Evolutionary conservation across 1,140 invertebrate genomes (phyloP), one percentile per base, ranked within the genome.

Genomic region (Penaeus japonicus): DNA sequence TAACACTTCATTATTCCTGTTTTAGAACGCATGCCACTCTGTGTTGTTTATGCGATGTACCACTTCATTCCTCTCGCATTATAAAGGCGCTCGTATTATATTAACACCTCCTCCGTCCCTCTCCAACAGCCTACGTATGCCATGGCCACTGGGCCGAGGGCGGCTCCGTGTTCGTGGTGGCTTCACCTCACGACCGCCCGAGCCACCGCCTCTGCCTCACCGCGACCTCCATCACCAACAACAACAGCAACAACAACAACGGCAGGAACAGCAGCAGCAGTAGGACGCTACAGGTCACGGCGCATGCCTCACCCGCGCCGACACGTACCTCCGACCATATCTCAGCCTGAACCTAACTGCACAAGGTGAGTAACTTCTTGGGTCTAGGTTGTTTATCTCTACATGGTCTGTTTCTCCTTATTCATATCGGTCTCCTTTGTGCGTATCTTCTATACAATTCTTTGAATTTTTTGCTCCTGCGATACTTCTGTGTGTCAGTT

Each of bases 141-240:
- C 90, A 90, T 70, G 90, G 90, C n/a, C 82, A 89, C 85, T 90
- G 90, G 90, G 77, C 77, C 2, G 90, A 90, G 47, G 90, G 88
- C 24, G 73, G 59, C 22, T 89, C 87, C 1, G 73, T 89, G 47
- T 90, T 87, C 75, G 79, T 90, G 27, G 90, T 90, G 20, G 90
- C 87, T 4, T 90, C 90, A 0, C 88, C 87, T 0, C 75, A 87
- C 24, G 90, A 89, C 54, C 90, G 85, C n/a, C 89, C 89, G 3
- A 70, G 88, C 18, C 90, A 89, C 53, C 88, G 90, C 20, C 88
- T 89, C 22, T 90, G 90, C 79, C 87, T 90, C 59, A 89, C 84
- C 24, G 88, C 90, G 59, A 82, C 90, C 27, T 82, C 57, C 18
- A 57, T 70, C 35, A 39, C 32, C 22, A 80, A 81, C 82, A 82